phyloP scores from a whole-genome alignment of 2,888 invertebrate species.

The Epistrophe eligans region DNA sequence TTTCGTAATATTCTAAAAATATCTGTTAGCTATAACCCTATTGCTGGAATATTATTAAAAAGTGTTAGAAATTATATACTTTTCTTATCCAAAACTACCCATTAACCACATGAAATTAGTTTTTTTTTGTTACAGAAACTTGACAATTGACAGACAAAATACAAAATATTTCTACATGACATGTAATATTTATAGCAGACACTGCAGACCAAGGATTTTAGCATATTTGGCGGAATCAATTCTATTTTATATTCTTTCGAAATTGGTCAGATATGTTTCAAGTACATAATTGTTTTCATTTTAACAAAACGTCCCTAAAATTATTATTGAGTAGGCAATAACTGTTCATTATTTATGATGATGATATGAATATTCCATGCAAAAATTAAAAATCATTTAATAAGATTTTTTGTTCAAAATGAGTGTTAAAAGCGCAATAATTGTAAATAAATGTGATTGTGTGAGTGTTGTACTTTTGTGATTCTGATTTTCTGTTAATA shows the following conservation, averaged over 20 bases:
- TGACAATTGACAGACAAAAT: constrained; percentile 23
- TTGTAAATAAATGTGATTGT: constrained; percentile 25
- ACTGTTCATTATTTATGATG: background rate
- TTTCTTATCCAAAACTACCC: background rate
- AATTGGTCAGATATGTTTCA: background rate
- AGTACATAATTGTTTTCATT: background rate
- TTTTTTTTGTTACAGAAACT: constrained; percentile 1
- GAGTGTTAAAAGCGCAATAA: background rate
- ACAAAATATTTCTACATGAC: constrained; percentile 3
- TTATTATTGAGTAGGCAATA: background rate
- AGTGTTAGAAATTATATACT: background rate
- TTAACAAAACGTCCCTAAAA: background rate
- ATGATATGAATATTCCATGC: constrained; percentile 15
- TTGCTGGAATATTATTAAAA: background rate
- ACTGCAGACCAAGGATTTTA: constrained; percentile 73
- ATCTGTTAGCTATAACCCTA: too few relatives aligned
- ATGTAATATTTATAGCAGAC: constrained; percentile 53
- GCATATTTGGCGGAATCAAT: constrained; percentile 57
- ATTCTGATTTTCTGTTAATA: constrained; percentile 23
- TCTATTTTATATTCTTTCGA: constrained; percentile 1
- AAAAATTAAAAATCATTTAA: background rate
- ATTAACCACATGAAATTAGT: constrained; percentile 4
- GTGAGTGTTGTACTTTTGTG: constrained; percentile 30
- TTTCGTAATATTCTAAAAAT: too few relatives aligned
- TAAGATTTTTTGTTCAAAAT: background rate